Base-by-base conservation (phyloP, 2,888 invertebrate species). In the Minunthozetes semirufus region DNA sequence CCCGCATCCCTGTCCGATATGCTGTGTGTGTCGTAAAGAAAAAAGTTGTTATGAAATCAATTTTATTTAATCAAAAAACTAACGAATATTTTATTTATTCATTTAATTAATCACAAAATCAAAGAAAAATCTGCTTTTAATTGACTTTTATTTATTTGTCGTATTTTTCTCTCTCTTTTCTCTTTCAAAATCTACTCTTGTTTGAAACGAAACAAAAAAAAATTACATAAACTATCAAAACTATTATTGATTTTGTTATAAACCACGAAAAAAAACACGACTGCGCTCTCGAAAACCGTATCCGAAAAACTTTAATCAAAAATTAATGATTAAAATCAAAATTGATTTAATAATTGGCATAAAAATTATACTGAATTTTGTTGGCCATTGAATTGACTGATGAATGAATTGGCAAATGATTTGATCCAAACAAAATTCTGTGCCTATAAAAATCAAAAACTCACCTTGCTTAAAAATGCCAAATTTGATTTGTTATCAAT, bases 71-170 rank as follows among this genome's bases (percentile, higher is more conserved):
- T 42, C 42, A 9, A 33, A 33, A 33, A 33, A n/a, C n/a, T n/a
- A n/a, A n/a, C 15, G 46, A 11, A 46, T 9, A n/a, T n/a, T n/a
- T n/a, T n/a, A n/a, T 42, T 13, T 13, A 42, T 9, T 42, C 42
- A 9, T n/a, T n/a, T n/a, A n/a, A 9, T 13, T 13, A 42, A 42
- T 42, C 42, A 9, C 4, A 33, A 33, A 33, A 33, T 33, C 33
- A 33, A 33, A 33, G 4, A 33, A 33, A 33, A 33, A 33, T 5
- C 33, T 33, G 3, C 8, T 53, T 29, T 61, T 19, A 22, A 63
- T 33, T 33, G 6, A 63, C 29, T 63, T 63, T 63, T 63, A 63
- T 63, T 63, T 63, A 63, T 63, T 63, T 63, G 63, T 63, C 63
- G 63, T 63, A 27, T 63, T 33, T 63, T 19, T 63, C 25, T 63